Conservation (phyloP, 2,113 vertebrate species). For the Eolophus roseicapilla region DNA sequence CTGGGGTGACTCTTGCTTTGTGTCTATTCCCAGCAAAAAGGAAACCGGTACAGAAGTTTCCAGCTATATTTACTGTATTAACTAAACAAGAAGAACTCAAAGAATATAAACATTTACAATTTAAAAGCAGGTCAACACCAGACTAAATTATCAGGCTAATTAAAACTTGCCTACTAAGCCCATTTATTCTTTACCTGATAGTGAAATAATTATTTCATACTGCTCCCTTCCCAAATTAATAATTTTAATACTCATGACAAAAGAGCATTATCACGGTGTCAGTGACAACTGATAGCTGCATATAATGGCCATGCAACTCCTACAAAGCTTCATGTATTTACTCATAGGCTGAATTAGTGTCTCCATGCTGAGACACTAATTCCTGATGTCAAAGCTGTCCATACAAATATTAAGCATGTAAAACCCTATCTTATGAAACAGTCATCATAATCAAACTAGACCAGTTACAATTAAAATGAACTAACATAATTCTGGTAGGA, state of each 20-base stretch:
- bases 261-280: neutral
- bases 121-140: neutral
- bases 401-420: neutral
- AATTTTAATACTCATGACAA: neutral
- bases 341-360: neutral
- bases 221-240: neutral
- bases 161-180: neutral
- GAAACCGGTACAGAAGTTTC: accelerated
- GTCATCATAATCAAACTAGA: neutral
- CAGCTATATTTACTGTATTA: neutral
- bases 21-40: neutral
- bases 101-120: neutral
- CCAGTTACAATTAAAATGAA: neutral
- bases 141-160: neutral
- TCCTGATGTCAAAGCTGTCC: neutral
- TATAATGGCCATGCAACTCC: accelerated
- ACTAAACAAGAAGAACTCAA: neutral
- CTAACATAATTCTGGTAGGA: neutral
- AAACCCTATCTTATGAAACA: neutral
- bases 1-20: neutral
- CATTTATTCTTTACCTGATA: neutral
- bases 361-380: accelerated
- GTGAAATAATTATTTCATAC: neutral
- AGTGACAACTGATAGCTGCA: neutral
- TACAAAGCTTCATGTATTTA: neutral